Conservation (phyloP, 2,797 vertebrate species). For the Alfaro cultratus region DNA sequence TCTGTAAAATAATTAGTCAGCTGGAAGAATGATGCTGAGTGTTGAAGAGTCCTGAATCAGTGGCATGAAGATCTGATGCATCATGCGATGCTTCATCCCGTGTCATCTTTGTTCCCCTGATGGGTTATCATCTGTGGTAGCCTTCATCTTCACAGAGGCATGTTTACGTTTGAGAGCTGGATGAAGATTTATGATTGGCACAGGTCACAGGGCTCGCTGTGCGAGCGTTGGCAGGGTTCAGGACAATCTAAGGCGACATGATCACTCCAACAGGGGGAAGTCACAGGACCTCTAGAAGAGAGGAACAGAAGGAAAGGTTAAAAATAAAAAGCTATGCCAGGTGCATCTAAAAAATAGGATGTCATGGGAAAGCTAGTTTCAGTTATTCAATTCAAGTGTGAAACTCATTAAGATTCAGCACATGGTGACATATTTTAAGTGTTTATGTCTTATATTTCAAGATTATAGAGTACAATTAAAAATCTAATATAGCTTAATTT, state of each 20-base stretch:
- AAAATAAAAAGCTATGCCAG: conserved; percentile 7
- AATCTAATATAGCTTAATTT: not conserved
- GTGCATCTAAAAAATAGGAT: not conserved
- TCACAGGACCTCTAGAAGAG: conserved; percentile 82
- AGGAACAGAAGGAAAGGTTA: conserved; percentile 22
- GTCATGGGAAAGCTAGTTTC: not conserved
- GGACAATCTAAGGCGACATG: conserved; percentile 43
- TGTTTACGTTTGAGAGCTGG: conserved; percentile 48
- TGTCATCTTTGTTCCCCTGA: conserved; percentile 33
- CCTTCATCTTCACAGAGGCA: conserved; percentile 33
- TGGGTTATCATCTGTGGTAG: conserved; percentile 36
- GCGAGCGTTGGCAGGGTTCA: conserved; percentile 38
- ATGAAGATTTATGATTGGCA: conserved; percentile 70
- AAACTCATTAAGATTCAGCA: not conserved
- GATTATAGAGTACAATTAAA: not conserved
- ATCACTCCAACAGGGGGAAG: conserved; percentile 30
- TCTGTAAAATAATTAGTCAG: conserved; percentile 55
- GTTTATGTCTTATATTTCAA: not conserved
- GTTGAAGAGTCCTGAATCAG: conserved; percentile 82
- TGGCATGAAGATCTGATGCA: conserved; percentile 31
- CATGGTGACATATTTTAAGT: not conserved
- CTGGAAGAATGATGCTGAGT: conserved; percentile 70
- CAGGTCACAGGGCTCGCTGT: conserved; percentile 55
- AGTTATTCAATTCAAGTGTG: not conserved
- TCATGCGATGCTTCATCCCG: not conserved